These are phyloP conservation scores for Empidonax alnorum DNA, from an alignment of 2,113 vertebrate species.

Conservation along the genomic window DNA sequence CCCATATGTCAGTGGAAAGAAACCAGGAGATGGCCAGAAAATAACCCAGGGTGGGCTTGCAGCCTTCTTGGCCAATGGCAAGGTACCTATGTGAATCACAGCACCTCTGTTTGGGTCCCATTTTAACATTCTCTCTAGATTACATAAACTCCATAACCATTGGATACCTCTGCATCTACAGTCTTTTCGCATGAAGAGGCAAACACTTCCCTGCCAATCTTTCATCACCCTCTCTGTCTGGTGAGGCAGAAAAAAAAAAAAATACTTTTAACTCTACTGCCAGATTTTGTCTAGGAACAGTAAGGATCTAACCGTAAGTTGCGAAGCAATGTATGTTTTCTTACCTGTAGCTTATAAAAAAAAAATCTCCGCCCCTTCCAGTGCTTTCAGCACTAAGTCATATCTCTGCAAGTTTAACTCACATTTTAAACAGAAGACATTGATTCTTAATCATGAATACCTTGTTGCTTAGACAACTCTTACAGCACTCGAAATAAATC, in stretches of 20 bases:
- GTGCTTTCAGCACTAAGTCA: neutral
- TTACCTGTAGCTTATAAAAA: neutral
- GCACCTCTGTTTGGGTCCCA: neutral
- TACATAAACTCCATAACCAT: neutral
- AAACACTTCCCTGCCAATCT: neutral
- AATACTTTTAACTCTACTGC: neutral
- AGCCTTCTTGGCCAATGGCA: neutral
- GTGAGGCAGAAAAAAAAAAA: accelerated
- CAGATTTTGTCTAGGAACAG: neutral
- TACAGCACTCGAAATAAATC: neutral
- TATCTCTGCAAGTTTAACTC: neutral
- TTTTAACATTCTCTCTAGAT: neutral
- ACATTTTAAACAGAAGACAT: neutral
- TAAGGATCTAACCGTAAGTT: neutral
- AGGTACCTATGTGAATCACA: neutral
- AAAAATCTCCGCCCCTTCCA: neutral
- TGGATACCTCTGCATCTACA: neutral
- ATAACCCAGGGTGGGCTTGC: neutral
- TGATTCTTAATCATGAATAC: neutral
- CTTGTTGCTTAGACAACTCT: neutral
- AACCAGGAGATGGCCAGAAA: neutral
- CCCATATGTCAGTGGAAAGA: neutral
- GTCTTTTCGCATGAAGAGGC: neutral
- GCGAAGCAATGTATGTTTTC: neutral
- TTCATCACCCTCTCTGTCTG: neutral